These are phyloP conservation scores for Alectura lathami DNA, from an alignment of 2,113 vertebrate genomes.

Conservation along the genomic window DNA sequence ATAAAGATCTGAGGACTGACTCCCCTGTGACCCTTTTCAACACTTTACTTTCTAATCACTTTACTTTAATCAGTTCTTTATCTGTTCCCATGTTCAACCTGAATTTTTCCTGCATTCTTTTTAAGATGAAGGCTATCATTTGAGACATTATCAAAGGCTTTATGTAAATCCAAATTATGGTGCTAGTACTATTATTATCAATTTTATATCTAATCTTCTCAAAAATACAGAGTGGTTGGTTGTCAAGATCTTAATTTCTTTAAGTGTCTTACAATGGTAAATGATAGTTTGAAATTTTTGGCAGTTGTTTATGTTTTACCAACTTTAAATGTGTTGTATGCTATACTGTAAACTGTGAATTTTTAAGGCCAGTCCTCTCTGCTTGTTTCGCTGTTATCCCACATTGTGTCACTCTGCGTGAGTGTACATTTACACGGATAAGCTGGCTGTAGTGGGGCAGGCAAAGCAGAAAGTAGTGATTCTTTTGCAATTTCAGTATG, in stretches of 20 bases:
- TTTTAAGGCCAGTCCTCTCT: not conserved
- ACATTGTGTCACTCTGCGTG: not conserved
- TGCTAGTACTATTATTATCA: conserved; percentile 40
- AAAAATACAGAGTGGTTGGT: not conserved
- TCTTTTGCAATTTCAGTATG: not conserved
- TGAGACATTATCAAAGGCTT: conserved; percentile 53
- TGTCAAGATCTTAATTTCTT: not conserved
- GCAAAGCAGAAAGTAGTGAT: not conserved
- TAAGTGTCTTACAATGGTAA: not conserved
- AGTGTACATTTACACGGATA: not conserved
- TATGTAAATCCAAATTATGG: conserved; percentile 44
- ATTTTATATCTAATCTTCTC: conserved; percentile 17
- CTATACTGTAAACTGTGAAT: not conserved
- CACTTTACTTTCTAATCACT: conserved; percentile 66
- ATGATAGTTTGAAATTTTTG: not conserved
- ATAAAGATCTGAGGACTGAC: conserved; percentile 58
- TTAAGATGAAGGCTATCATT: conserved; percentile 45
- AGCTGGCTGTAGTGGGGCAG: not conserved
- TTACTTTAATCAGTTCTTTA: conserved; percentile 70
- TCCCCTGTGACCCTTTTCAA: conserved; percentile 58
- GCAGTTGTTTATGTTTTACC: not conserved
- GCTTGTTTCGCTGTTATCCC: not conserved
- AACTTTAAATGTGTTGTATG: not conserved
- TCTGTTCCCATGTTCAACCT: conserved; percentile 60
- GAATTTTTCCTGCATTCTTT: conserved; percentile 43